Evolutionary conservation across 2,113 vertebrate genomes (phyloP).

Genomic region (Pseudorectes ferrugineus): DNA sequence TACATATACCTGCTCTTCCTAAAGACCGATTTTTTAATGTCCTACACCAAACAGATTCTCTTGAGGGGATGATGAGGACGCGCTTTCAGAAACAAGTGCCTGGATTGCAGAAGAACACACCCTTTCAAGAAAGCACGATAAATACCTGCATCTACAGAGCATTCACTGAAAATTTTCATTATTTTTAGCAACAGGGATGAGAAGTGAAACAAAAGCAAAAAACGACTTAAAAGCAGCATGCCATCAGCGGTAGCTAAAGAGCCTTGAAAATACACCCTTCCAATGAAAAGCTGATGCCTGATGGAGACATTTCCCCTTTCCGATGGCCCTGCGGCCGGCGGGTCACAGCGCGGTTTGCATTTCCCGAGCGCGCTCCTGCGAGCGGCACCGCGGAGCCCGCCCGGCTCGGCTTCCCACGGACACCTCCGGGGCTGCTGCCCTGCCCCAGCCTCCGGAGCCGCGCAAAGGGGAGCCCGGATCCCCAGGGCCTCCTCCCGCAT

Average conservation of each 20-base stretch:
- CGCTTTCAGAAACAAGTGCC: neutral
- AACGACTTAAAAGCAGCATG: neutral
- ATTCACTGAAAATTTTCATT: neutral
- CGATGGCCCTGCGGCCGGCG: accelerated
- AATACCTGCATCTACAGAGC: neutral
- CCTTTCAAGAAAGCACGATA: neutral
- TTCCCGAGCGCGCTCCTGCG: neutral
- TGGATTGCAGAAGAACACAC: neutral
- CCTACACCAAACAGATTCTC: neutral
- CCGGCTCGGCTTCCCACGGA: neutral
- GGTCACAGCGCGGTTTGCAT: neutral
- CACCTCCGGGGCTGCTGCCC: neutral
- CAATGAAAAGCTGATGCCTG: neutral
- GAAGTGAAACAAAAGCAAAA: neutral
- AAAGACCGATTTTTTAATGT: neutral
- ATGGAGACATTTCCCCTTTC: neutral
- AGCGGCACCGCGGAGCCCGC: neutral
- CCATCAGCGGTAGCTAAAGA: neutral
- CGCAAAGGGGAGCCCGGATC: neutral
- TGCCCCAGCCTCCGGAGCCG: neutral
- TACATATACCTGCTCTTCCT: neutral
- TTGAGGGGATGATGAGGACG: accelerated
- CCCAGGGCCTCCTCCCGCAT: neutral
- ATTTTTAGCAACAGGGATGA: neutral
- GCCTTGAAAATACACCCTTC: neutral